These are phyloP conservation scores for Emmelina monodactyla DNA, from an alignment of 2,888 invertebrate genomes.

Conservation along the genomic window DNA sequence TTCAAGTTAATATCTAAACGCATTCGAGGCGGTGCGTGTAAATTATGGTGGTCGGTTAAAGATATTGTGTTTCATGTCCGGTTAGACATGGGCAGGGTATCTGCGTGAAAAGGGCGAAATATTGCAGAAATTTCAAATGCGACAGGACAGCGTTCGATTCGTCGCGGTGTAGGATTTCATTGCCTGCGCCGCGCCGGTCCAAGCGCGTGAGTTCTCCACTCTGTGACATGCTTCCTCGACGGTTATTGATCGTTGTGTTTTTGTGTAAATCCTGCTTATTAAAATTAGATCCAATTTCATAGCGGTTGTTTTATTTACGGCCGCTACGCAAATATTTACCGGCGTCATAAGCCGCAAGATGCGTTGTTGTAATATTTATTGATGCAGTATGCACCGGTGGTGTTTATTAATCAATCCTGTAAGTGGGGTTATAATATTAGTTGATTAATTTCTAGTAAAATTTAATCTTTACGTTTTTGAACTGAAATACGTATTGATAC, in stretches of 20 bases:
- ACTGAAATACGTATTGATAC: too few species aligned
- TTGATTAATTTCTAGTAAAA: too few species aligned
- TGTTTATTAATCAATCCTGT: not conserved
- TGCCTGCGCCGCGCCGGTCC: conserved; percentile 41
- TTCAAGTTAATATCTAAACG: not conserved
- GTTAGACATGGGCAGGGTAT: conserved; percentile 59
- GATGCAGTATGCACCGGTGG: conserved; percentile 17
- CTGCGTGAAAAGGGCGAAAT: conserved; percentile 65
- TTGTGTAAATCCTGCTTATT: conserved; percentile 37
- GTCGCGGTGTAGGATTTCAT: conserved; percentile 63
- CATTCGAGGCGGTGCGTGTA: conserved; percentile 35
- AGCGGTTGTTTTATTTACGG: conserved; percentile 24
- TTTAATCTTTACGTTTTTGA: too few species aligned
- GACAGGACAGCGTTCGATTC: conserved; percentile 64
- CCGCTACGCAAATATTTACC: conserved; percentile 18
- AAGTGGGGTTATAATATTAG: not conserved
- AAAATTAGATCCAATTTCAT: conserved; percentile 38
- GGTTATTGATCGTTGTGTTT: conserved; percentile 51
- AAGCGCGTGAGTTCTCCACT: conserved; percentile 26
- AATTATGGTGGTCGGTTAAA: conserved; percentile 52
- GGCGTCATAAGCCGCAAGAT: conserved; percentile 16
- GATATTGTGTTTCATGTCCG: conserved; percentile 65
- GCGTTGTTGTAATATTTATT: conserved; percentile 29
- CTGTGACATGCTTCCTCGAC: conserved; percentile 34
- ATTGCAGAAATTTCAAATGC: conserved; percentile 63